Evolutionary conservation across 2,113 vertebrate genomes (phyloP).

Genomic region (Macrotis lagotis): DNA sequence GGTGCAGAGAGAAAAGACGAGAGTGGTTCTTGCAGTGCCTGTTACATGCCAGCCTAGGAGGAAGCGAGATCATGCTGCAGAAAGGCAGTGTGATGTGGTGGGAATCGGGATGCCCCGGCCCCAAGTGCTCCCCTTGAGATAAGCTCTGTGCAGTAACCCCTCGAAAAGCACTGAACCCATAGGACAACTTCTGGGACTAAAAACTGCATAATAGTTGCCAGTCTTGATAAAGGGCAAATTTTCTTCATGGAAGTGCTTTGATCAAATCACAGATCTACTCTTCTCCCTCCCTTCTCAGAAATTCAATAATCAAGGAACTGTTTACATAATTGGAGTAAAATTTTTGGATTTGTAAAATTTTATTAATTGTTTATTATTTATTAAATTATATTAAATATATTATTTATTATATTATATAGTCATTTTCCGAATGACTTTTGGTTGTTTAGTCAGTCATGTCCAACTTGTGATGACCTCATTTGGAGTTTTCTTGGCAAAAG

Average conservation of each 20-base stretch:
- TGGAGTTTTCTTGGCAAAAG: not conserved
- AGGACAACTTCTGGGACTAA: not conserved
- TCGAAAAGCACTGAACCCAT: not conserved
- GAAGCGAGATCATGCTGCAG: not conserved
- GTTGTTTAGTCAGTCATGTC: not conserved
- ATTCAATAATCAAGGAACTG: not conserved
- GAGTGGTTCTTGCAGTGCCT: not conserved
- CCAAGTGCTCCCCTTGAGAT: not conserved
- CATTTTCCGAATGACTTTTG: not conserved
- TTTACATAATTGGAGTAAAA: not conserved
- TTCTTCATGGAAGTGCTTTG: not conserved
- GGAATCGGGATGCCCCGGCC: not conserved
- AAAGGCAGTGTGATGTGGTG: not conserved
- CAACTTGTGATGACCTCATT: not conserved
- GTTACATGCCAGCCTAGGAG: not conserved
- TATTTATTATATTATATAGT: not conserved
- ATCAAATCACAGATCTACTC: not conserved
- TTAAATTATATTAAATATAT: too few relatives aligned
- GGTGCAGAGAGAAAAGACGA: not conserved
- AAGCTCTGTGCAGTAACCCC: not conserved
- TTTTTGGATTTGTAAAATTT: not conserved
- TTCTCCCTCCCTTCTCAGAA: not conserved
- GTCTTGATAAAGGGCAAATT: not conserved
- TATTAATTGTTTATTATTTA: too few relatives aligned
- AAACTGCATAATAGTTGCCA: not conserved